Conservation (phyloP, 1,140 invertebrate genomes). For the Coelopa frigida region DNA sequence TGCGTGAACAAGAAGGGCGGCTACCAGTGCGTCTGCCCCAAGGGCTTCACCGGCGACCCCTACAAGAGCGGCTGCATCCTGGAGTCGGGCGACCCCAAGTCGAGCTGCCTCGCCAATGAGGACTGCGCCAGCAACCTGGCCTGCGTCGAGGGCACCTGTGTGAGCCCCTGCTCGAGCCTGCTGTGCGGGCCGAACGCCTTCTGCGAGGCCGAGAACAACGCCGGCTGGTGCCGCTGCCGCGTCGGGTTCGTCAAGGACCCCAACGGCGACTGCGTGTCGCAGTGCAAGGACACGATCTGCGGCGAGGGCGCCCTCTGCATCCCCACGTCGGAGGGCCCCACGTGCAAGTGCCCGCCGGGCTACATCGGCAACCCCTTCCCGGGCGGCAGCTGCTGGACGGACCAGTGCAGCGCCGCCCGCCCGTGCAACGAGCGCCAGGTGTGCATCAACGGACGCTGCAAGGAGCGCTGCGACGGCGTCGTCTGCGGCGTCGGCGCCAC, state of each 20-base stretch:
- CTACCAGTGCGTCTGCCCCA: constrained; percentile 76
- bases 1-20: constrained; percentile 81
- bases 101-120: constrained; percentile 61
- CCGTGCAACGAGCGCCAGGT: constrained; percentile 71
- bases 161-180: constrained; percentile 71
- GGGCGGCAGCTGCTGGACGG: constrained; percentile 71
- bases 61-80: constrained; percentile 70
- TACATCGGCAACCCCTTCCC: constrained; percentile 85
- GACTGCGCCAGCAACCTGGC: constrained; percentile 74
- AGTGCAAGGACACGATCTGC: constrained; percentile 74
- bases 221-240: constrained; percentile 78
- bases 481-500: constrained; percentile 74
- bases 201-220: constrained; percentile 81
- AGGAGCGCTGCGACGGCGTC: constrained; percentile 74
- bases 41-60: constrained; percentile 72
- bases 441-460: constrained; percentile 77
- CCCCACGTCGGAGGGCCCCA: constrained; percentile 74
- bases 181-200: constrained; percentile 77
- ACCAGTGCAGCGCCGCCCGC: constrained; percentile 66
- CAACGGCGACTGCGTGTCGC: constrained; percentile 70
- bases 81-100: constrained; percentile 44
- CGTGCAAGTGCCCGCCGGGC: constrained; percentile 79
- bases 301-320: constrained; percentile 79
- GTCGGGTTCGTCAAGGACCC: constrained; percentile 70
- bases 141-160: constrained; percentile 67